Percentiles rank a stretch among this genome's conserved stretches.
Evolutionary conservation across 2,888 invertebrate species (phyloP).

Genomic region (Himalopsyche anomala): DNA sequence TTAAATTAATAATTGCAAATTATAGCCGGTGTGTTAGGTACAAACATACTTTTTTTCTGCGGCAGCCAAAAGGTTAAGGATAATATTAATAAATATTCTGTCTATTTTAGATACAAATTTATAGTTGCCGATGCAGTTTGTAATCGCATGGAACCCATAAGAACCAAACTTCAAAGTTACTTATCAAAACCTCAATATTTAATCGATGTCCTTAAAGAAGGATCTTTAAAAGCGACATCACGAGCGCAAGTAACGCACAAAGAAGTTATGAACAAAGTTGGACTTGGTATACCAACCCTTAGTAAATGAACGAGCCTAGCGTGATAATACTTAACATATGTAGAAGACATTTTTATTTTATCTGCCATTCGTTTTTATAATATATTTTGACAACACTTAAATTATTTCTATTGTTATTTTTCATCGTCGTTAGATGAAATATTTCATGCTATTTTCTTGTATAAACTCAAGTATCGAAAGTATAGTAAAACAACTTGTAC

Average conservation of each 20-base stretch:
- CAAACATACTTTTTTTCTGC: too few species aligned
- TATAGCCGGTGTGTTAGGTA: too few species aligned
- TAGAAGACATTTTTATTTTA: too few species aligned
- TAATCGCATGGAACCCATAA: conserved; percentile 83
- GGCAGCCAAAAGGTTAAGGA: background rate
- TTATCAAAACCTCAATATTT: conserved; percentile 80
- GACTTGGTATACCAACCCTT: conserved; percentile 70
- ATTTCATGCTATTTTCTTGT: too few species aligned
- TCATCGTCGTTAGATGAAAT: too few species aligned
- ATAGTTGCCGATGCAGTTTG: conserved; percentile 84
- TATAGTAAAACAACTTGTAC: too few species aligned
- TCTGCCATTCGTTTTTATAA: too few species aligned
- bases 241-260: conserved; percentile 81
- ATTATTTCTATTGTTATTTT: too few species aligned
- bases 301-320: background rate
- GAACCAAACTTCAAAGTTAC: conserved; percentile 77
- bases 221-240: conserved; percentile 79
- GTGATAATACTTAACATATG: too few species aligned
- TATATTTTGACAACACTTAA: too few species aligned
- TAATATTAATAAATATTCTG: conserved; percentile 46
- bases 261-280: conserved; percentile 80
- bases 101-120: conserved; percentile 80
- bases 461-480: too few species aligned
- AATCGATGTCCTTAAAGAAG: conserved; percentile 78
- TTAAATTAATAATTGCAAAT: too few species aligned